Evolutionary conservation across 2,888 invertebrate genomes (phyloP).

Genomic region (Pseudoips prasinana): DNA sequence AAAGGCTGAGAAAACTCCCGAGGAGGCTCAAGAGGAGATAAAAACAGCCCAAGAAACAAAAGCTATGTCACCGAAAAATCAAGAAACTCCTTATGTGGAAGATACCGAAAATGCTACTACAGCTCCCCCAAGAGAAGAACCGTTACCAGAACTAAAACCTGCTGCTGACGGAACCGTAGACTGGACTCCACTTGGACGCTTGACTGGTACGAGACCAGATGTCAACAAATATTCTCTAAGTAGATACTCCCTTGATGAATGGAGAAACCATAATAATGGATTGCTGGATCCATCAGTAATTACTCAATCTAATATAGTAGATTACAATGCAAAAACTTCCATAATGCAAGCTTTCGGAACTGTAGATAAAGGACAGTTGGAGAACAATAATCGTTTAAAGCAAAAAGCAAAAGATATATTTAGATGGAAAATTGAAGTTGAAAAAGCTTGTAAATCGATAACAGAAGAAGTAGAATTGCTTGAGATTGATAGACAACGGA

Average conservation of each 20-base stretch:
- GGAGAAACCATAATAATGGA: constrained; percentile 84
- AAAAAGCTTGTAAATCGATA: constrained; percentile 85
- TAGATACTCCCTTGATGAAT: constrained; percentile 87
- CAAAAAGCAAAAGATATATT: constrained; percentile 86
- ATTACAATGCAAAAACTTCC: constrained; percentile 84
- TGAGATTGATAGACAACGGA: constrained; percentile 85
- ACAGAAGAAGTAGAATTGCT: constrained; percentile 86
- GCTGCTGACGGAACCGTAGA: constrained; percentile 88
- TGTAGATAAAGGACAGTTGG: constrained; percentile 85
- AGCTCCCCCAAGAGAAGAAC: constrained; percentile 37
- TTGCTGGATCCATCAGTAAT: constrained; percentile 74
- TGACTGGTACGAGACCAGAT: constrained; percentile 88
- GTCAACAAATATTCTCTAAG: constrained; percentile 90
- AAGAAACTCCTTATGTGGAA: not conserved
- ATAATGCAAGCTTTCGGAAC: constrained; percentile 84
- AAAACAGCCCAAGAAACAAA: constrained; percentile 30
- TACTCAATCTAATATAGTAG: constrained; percentile 79
- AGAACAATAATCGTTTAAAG: constrained; percentile 84
- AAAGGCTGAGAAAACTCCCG: constrained; percentile 50
- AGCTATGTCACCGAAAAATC: not conserved
- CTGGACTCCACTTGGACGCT: constrained; percentile 85
- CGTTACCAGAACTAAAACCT: constrained; percentile 70
- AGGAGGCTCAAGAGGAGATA: constrained; percentile 33
- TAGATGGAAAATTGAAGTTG: constrained; percentile 89
- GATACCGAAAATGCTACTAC: not conserved